phyloP scores from a whole-genome alignment of 2,797 vertebrate species.

The Anabacerthia variegaticeps region DNA sequence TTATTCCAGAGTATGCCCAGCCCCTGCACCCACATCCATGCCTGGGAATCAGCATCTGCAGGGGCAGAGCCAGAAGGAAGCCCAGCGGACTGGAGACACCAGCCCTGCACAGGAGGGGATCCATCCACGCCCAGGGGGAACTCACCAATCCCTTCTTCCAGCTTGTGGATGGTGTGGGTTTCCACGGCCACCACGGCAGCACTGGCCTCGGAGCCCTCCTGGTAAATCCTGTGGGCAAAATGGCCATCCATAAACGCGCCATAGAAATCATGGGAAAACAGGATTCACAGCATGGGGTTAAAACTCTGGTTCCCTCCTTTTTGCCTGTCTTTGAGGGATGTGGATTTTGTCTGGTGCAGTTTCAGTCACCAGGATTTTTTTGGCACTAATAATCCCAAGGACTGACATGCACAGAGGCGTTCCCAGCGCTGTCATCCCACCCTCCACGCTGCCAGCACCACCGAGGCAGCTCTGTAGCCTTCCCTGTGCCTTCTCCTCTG shows the following conservation, averaged over 20 bases:
- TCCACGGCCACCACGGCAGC: conserved; percentile 87
- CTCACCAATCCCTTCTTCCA: conserved; percentile 83
- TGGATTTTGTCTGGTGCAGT: neutral
- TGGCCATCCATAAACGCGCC: conserved; percentile 46
- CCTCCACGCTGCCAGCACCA: neutral
- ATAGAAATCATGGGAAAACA: conserved; percentile 7
- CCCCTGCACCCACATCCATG: conserved; percentile 46
- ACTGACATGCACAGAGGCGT: neutral
- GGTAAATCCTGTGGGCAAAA: conserved; percentile 82
- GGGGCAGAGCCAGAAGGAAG: conserved; percentile 37
- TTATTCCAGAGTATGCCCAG: conserved; percentile 38
- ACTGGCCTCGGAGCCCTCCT: conserved; percentile 81
- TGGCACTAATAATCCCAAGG: neutral
- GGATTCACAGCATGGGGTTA: neutral
- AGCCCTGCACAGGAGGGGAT: neutral
- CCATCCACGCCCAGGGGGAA: neutral
- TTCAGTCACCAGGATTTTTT: neutral
- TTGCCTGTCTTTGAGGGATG: neutral
- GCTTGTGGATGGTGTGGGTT: conserved; percentile 84
- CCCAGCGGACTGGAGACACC: neutral
- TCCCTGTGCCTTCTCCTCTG: neutral
- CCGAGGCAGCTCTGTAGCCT: neutral
- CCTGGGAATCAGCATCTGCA: conserved; percentile 31
- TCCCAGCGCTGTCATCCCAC: neutral
- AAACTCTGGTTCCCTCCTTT: neutral